These are phyloP conservation scores for Crax fasciolata DNA, from an alignment of 2,797 vertebrate species.

Conservation along the genomic window DNA sequence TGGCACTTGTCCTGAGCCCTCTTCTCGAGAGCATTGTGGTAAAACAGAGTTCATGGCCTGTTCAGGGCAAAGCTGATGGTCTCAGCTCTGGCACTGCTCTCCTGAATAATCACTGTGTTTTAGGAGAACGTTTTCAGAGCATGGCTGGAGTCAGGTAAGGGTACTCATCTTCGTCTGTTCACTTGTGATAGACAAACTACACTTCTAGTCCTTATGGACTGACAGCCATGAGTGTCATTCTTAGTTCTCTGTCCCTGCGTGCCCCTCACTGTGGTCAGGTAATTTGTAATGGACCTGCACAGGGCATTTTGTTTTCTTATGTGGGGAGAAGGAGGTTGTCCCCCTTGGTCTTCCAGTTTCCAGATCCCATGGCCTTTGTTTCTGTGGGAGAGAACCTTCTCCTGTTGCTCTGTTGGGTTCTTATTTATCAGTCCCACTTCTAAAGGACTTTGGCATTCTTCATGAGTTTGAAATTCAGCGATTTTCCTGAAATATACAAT, in stretches of 20 bases:
- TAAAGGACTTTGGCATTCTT: background rate
- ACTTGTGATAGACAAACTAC: background rate
- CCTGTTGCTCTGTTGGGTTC: background rate
- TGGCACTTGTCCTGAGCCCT: rapidly evolving
- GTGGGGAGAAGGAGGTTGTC: background rate
- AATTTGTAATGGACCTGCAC: background rate
- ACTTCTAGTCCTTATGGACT: background rate
- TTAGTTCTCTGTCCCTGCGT: background rate
- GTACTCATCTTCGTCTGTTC: background rate
- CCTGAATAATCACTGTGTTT: background rate
- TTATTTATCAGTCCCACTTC: background rate
- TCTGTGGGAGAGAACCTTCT: background rate
- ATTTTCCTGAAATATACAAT: background rate
- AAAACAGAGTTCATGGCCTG: rapidly evolving
- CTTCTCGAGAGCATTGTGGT: background rate
- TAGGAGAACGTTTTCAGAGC: background rate
- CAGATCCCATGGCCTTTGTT: background rate
- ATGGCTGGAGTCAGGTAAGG: background rate
- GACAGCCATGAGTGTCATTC: background rate
- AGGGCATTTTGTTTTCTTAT: background rate
- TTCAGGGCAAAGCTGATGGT: background rate
- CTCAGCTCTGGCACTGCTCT: background rate
- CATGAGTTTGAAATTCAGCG: background rate
- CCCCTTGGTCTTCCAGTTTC: background rate
- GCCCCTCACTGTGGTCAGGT: background rate